Evolutionary conservation across 2,888 invertebrate genomes (phyloP).

Genomic region (Hipparchia semele): DNA sequence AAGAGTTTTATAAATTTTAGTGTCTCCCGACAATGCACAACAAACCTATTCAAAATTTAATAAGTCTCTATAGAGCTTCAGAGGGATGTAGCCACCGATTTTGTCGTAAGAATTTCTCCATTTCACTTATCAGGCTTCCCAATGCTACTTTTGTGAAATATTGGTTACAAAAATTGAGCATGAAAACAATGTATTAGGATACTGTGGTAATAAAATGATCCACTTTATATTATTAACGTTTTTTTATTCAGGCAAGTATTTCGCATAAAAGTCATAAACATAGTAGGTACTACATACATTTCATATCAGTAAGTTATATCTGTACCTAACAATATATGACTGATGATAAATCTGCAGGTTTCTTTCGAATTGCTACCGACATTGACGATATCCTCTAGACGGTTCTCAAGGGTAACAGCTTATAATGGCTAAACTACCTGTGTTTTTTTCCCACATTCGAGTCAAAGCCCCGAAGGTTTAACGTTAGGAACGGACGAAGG

Average conservation of each 20-base stretch:
- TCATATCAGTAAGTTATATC: background rate
- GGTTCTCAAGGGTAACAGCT: slow-evolving; percentile 75
- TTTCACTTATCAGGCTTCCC: too few relatives aligned
- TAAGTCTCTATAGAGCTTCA: too few relatives aligned
- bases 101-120: too few relatives aligned
- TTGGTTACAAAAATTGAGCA: background rate
- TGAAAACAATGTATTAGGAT: background rate
- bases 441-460: slow-evolving; percentile 73
- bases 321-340: background rate
- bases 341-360: slow-evolving; percentile 23
- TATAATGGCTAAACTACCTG: slow-evolving; percentile 75
- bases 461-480: slow-evolving; percentile 75
- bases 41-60: too few relatives aligned
- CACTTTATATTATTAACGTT: background rate
- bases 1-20: background rate
- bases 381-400: slow-evolving; percentile 69
- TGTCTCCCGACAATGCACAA: too few relatives aligned
- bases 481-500: slow-evolving; percentile 71
- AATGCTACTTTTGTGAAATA: too few relatives aligned
- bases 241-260: background rate
- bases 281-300: background rate
- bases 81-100: too few relatives aligned
- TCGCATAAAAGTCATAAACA: background rate
- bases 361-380: slow-evolving; percentile 27
- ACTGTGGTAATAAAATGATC: background rate